Percentiles rank a stretch among this genome's conserved stretches.
phyloP scores from a whole-genome alignment of 2,888 invertebrate species.

The Loripinus fragilis region DNA sequence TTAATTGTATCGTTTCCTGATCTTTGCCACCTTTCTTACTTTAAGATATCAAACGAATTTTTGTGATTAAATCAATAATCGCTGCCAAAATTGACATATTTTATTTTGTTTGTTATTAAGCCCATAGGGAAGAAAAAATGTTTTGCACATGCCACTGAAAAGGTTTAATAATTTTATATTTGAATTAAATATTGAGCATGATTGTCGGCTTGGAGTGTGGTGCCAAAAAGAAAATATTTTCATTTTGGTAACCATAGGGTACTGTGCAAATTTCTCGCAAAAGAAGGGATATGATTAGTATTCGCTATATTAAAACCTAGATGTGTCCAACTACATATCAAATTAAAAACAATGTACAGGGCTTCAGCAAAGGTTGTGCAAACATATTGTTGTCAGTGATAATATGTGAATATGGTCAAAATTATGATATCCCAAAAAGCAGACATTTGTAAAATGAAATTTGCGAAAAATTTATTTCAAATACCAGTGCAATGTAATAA shows the following conservation, averaged over 20 bases:
- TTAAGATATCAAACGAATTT: too few relatives aligned
- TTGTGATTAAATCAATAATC: too few relatives aligned
- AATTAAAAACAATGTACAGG: constrained; percentile 4
- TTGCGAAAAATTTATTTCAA: not conserved
- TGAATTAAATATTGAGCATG: not conserved
- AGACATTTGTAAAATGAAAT: not conserved
- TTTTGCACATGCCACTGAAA: not conserved
- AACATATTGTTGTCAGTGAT: not conserved
- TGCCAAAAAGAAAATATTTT: not conserved
- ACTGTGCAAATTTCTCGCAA: not conserved
- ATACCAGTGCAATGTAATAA: not conserved
- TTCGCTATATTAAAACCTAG: not conserved
- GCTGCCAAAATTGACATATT: too few relatives aligned
- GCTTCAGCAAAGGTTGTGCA: not conserved
- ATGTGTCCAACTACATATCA: not conserved
- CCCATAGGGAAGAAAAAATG: too few relatives aligned
- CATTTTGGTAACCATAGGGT: not conserved
- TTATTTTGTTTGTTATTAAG: too few relatives aligned
- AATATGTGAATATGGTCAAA: too few relatives aligned
- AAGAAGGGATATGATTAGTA: not conserved
- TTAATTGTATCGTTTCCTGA: too few relatives aligned
- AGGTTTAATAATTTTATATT: not conserved
- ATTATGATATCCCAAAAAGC: not conserved
- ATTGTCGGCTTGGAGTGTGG: not conserved
- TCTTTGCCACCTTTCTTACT: too few relatives aligned